Base-by-base conservation (phyloP, 2,888 invertebrate genomes). In the Sphaerophoria taeniata region DNA sequence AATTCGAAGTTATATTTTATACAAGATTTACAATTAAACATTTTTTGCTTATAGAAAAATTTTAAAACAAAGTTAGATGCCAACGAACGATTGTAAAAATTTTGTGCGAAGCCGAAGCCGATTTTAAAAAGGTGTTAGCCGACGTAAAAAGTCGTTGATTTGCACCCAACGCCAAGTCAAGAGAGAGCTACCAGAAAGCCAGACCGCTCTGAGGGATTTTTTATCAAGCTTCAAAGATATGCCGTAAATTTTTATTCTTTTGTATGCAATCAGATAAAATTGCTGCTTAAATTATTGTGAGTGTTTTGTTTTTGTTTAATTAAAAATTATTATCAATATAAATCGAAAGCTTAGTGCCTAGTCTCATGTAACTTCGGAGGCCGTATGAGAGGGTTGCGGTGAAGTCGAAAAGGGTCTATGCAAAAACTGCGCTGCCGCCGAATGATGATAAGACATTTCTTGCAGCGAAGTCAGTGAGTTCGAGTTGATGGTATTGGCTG, bases 401-500 rank as follows among this genome's bases (percentile, higher is more conserved):
- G 92, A 92, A 55, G 92, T 92, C 75, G 92, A 92, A 87, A 92
- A 92, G 60, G 92, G 92, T 82, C 92, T 88, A 82, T 92, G 92
- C 76, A 92, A 72, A 87, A 91, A 88, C 82, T 91, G 90, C 58
- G 89, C 87, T 39, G 84, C 87, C 45, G 84, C 83, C 5, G 87
- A 85, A 14, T 90, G 90, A 43, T 90, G 91, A 69, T 90, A 90
- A 47, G 88, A 88, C 6, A 89, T 89, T 71, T 90, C 89, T 80
- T 88, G 89, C 55, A 87, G 88, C 16, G 88, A 77, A 34, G 88
- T 58, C 60, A 80, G 83, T 12, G 87, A 75, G 16, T 88, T 89
- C 6, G 89, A 85, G 36, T 89, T 88, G 78, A 88, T 89, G 49
- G 87, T 88, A 67, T 88, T 88, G 7, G 89, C 24, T 24, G 24